Evolutionary conservation across 1,140 invertebrate genomes (phyloP).

Genomic region (Diabrotica undecimpunctata): DNA sequence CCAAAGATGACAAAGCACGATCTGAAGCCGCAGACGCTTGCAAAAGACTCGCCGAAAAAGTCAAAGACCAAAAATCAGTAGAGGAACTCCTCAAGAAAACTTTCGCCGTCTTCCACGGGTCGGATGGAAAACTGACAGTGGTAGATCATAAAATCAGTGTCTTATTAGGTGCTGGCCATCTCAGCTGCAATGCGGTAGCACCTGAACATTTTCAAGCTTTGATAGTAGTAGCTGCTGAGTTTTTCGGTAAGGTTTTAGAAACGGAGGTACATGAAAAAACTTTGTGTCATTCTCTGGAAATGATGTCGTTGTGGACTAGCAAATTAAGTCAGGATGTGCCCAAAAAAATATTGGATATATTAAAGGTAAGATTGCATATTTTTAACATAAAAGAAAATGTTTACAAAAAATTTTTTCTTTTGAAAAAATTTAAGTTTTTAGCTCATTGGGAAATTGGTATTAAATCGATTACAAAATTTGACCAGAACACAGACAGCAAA

Average conservation of each 20-base stretch:
- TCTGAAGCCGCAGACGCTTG: slow-evolving; percentile 67
- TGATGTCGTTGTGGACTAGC: slow-evolving; percentile 74
- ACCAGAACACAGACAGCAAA: too few species aligned
- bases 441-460: too few species aligned
- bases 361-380: slow-evolving; percentile 55
- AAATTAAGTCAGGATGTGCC: slow-evolving; percentile 68
- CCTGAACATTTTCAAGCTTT: slow-evolving; percentile 58
- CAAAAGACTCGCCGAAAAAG: slow-evolving; percentile 67
- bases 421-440: too few species aligned
- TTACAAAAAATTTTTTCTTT: background rate
- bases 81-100: slow-evolving; percentile 67
- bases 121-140: slow-evolving; percentile 88
- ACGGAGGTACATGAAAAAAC: slow-evolving; percentile 92
- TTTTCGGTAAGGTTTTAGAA: slow-evolving; percentile 78
- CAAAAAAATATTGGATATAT: slow-evolving; percentile 67
- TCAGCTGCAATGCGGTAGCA: slow-evolving; percentile 69
- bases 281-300: slow-evolving; percentile 73
- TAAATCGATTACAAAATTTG: background rate
- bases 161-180: slow-evolving; percentile 77
- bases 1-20: slow-evolving; percentile 76
- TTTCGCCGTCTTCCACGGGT: slow-evolving; percentile 83
- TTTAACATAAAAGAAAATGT: background rate
- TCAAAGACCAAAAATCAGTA: slow-evolving; percentile 64
- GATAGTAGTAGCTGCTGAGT: slow-evolving; percentile 58
- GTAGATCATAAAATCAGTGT: slow-evolving; percentile 84